phyloP scores from a whole-genome alignment of 2,113 vertebrate species.

The Myrmecophaga tridactyla region DNA sequence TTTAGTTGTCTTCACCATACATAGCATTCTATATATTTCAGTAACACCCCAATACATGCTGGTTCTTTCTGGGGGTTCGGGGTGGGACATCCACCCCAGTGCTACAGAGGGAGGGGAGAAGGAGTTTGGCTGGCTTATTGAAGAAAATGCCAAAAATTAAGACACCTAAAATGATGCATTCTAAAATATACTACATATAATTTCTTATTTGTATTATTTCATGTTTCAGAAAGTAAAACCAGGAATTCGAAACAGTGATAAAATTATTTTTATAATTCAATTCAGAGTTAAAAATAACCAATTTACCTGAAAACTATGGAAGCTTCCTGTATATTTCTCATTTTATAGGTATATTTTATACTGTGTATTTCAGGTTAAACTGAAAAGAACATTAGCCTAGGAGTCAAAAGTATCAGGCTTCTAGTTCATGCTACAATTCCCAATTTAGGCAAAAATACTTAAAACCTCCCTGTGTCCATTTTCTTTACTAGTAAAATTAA shows the following conservation, averaged over 20 bases:
- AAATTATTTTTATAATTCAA: neutral
- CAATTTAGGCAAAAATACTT: neutral
- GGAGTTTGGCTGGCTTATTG: neutral
- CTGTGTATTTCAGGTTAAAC: neutral
- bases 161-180: neutral
- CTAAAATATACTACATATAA: neutral
- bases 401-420: neutral
- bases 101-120: rapidly evolving
- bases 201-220: neutral
- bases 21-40: neutral
- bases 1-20: neutral
- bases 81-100: neutral
- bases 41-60: neutral
- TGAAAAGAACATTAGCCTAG: neutral
- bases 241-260: neutral
- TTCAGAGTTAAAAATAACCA: neutral
- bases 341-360: neutral
- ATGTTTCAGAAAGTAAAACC: neutral
- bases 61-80: neutral
- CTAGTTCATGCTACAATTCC: too few relatives aligned
- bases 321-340: neutral
- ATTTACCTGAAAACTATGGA: neutral
- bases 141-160: neutral
- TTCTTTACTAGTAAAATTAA: neutral
- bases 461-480: neutral